Percentiles rank a stretch among this genome's conserved stretches.
phyloP scores from a whole-genome alignment of 2,888 invertebrate species.

The Scaptomyza tumidula region DNA sequence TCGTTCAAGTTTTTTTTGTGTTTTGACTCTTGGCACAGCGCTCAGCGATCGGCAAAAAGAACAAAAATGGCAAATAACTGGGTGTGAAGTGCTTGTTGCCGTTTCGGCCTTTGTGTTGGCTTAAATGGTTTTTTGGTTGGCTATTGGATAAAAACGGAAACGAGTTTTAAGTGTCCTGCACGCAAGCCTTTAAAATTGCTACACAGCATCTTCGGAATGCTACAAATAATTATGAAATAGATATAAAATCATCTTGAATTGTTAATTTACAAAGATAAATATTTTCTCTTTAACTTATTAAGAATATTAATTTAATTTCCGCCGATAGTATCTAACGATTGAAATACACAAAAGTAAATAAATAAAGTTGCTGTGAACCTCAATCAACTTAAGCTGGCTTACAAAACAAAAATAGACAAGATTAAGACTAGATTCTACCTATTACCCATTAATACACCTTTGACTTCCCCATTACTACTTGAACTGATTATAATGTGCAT shows the following conservation, averaged over 20 bases:
- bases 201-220: not conserved
- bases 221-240: too few relatives aligned
- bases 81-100: constrained; percentile 39
- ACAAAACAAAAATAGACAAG: not conserved
- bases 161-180: constrained; percentile 12
- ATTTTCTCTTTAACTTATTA: not conserved
- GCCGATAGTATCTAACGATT: not conserved
- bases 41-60: constrained; percentile 38
- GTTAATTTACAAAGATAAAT: too few relatives aligned
- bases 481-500: constrained; percentile 1
- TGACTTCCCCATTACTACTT: not conserved
- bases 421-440: not conserved
- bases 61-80: constrained; percentile 17
- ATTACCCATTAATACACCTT: not conserved
- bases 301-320: not conserved
- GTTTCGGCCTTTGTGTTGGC: constrained; percentile 14
- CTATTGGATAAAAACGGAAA: constrained; percentile 11
- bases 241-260: too few relatives aligned
- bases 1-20: constrained; percentile 5
- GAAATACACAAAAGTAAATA: not conserved
- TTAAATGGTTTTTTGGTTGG: constrained; percentile 33
- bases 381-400: too few relatives aligned
- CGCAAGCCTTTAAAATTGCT: not conserved
- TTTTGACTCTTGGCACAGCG: constrained; percentile 25
- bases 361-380: too few relatives aligned